Conservation (phyloP, 1,140 invertebrate genomes). For the Coenobita brevimanus region DNA sequence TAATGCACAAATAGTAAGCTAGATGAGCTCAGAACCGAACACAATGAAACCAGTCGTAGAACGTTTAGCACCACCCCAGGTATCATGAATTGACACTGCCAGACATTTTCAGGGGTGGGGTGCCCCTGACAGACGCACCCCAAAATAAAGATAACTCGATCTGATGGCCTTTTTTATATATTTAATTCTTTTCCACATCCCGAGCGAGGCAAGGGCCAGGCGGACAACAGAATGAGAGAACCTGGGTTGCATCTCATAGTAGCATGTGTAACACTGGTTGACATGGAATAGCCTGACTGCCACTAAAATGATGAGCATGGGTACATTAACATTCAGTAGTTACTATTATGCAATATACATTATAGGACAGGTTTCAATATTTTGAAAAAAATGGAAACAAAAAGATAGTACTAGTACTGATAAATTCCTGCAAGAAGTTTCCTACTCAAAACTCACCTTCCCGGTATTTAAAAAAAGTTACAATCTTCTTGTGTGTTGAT, state of each 20-base stretch:
- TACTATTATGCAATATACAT: no score
- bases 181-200: neutral
- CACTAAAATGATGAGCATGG: neutral
- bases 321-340: no score
- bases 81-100: neutral
- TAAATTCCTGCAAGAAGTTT: neutral
- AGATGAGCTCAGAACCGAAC: neutral
- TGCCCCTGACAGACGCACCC: no score
- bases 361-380: no score
- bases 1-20: neutral
- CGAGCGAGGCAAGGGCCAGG: neutral
- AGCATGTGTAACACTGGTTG: neutral
- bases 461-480: no score
- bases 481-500: no score
- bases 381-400: no score
- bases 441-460: no score
- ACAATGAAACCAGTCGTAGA: neutral
- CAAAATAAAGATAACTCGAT: no score
- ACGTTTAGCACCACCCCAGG: neutral
- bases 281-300: neutral
- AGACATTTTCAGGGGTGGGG: neutral
- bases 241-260: neutral
- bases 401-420: constrained; percentile 2
- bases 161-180: no score
- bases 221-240: neutral